Percentiles rank a stretch among this genome's conserved stretches.
Evolutionary conservation across 2,888 invertebrate species (phyloP).

Genomic region (Polyommatus icarus): DNA sequence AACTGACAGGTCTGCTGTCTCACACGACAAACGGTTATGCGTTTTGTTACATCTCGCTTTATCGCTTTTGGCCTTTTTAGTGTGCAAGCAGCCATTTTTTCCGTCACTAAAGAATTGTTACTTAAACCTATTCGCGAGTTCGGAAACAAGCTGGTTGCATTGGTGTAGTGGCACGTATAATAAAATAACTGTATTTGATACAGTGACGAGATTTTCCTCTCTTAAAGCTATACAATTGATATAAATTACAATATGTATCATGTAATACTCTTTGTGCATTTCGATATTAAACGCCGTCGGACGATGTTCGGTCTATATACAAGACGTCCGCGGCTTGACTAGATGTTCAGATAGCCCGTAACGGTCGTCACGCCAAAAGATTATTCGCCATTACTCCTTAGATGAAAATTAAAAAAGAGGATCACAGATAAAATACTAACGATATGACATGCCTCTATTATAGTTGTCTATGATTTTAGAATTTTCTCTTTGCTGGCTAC

Average conservation of each 20-base stretch:
- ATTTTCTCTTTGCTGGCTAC: background rate
- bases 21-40: background rate
- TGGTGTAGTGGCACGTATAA: slow-evolving; percentile 64
- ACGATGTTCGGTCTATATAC: slow-evolving; percentile 40
- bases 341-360: slow-evolving; percentile 41
- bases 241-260: slow-evolving; percentile 65
- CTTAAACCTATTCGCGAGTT: slow-evolving; percentile 32
- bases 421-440: slow-evolving; percentile 24
- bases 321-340: slow-evolving; percentile 42
- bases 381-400: background rate
- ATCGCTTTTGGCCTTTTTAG: background rate
- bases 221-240: slow-evolving; percentile 73
- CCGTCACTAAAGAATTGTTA: slow-evolving; percentile 27
- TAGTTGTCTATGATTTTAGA: background rate
- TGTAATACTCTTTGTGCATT: slow-evolving; percentile 75
- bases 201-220: slow-evolving; percentile 65
- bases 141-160: slow-evolving; percentile 42
- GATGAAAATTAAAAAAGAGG: slow-evolving; percentile 26
- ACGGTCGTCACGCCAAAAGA: slow-evolving; percentile 32
- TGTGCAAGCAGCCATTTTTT: background rate
- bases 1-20: background rate
- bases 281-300: slow-evolving; percentile 43
- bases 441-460: slow-evolving; percentile 15
- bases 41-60: background rate
- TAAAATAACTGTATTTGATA: slow-evolving; percentile 68